A percentile compares a stretch with the other conserved stretches of the same genome.
Conservation (phyloP, 2,113 vertebrate genomes). For the Pollachius pollachius region DNA sequence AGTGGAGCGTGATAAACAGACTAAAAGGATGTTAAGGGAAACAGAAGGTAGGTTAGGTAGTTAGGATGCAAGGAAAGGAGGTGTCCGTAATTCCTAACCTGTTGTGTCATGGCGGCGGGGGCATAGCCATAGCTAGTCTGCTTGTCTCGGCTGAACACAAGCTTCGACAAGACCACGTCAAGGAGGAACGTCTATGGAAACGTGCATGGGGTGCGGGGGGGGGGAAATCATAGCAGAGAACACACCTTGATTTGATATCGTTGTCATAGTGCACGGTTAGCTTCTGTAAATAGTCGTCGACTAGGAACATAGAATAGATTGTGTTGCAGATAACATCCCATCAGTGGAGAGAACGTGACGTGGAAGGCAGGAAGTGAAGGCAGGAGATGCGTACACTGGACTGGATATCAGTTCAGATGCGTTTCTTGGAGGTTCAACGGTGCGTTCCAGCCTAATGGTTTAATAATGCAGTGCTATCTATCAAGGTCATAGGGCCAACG, state of each 20-base stretch:
- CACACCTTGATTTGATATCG: slow-evolving; percentile 66
- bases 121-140: slow-evolving; percentile 85
- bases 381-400: too few relatives aligned
- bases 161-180: slow-evolving; percentile 98
- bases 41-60: slow-evolving; percentile 45
- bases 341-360: too few relatives aligned
- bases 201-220: slow-evolving; percentile 76
- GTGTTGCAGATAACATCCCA: too few relatives aligned
- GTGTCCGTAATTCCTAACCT: slow-evolving; percentile 87
- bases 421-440: too few relatives aligned
- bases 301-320: too few relatives aligned
- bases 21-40: slow-evolving; percentile 26
- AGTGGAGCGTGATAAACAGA: neutral
- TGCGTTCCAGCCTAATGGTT: too few relatives aligned
- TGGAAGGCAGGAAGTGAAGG: too few relatives aligned
- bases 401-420: too few relatives aligned
- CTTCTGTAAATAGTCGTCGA: too few relatives aligned
- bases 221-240: slow-evolving; percentile 84
- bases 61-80: slow-evolving; percentile 32
- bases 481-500: too few relatives aligned
- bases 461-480: too few relatives aligned
- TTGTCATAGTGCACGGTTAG: neutral
- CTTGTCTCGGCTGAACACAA: slow-evolving; percentile 98
- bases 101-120: slow-evolving; percentile 82
- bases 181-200: slow-evolving; percentile 95